Conservation (phyloP, 2,797 vertebrate species). For the Gallinago nigripennis region DNA sequence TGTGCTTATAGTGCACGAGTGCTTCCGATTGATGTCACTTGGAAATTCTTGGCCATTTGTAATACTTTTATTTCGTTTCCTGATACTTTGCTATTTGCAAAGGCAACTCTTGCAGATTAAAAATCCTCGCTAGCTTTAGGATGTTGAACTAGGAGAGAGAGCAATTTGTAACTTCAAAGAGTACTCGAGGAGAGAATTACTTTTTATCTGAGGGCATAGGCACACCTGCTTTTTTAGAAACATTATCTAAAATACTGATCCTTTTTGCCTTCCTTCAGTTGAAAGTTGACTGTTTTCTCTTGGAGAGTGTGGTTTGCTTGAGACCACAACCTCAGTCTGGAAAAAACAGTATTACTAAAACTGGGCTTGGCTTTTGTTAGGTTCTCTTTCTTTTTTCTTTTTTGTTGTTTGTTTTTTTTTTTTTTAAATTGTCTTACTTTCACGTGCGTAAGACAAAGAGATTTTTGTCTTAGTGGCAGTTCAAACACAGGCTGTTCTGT, state of each 20-base stretch:
- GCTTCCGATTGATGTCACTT: neutral
- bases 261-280: neutral
- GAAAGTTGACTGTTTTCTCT: neutral
- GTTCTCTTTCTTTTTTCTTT: neutral
- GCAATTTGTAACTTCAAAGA: neutral
- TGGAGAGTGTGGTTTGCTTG: neutral
- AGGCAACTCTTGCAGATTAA: neutral
- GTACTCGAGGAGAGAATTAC: fast-evolving
- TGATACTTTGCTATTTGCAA: neutral
- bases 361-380: neutral
- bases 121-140: neutral
- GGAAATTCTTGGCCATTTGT: neutral
- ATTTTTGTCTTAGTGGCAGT: neutral
- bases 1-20: neutral
- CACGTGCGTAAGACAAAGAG: neutral
- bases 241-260: neutral
- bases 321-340: fast-evolving
- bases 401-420: too few species aligned
- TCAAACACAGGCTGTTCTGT: fast-evolving
- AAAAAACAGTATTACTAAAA: neutral
- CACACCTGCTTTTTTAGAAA: neutral
- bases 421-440: neutral
- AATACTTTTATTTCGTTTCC: neutral
- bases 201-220: fast-evolving
- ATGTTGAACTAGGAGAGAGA: neutral